phyloP scores from a whole-genome alignment of 2,888 invertebrate species.

The Crocallis elinguaria region DNA sequence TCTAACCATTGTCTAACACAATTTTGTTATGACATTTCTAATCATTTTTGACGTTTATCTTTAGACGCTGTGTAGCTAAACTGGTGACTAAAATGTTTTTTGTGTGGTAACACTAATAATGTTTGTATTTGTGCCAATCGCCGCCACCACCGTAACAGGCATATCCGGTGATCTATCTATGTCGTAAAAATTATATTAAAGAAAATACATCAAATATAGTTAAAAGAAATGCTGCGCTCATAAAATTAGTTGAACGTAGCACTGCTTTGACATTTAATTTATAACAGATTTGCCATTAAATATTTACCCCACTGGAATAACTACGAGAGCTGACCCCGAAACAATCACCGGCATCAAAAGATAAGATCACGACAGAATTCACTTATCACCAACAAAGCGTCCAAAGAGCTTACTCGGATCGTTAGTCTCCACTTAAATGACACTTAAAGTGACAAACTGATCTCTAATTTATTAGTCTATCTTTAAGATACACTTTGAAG shows the following conservation, averaged over 20 bases:
- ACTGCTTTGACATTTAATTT: neutral
- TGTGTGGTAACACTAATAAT: too few relatives aligned
- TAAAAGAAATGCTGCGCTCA: neutral
- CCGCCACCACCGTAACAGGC: too few relatives aligned
- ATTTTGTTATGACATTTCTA: too few relatives aligned
- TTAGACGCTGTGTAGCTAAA: too few relatives aligned
- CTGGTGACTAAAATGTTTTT: too few relatives aligned
- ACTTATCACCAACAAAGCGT: conserved; percentile 22
- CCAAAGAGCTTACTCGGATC: conserved; percentile 37
- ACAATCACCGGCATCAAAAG: neutral
- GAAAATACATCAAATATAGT: neutral
- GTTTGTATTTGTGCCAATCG: too few relatives aligned
- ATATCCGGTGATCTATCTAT: too few relatives aligned
- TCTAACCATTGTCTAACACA: too few relatives aligned
- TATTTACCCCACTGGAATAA: neutral
- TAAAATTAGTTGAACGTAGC: neutral
- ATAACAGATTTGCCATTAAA: neutral
- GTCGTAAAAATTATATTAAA: too few relatives aligned
- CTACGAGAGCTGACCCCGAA: neutral
- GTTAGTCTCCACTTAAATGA: conserved; percentile 37
- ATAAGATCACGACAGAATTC: conserved; percentile 1
- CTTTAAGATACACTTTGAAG: conserved; percentile 19
- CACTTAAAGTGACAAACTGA: conserved; percentile 37
- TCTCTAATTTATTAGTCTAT: conserved; percentile 32
- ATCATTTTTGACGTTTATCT: too few relatives aligned